Base-by-base conservation (phyloP, 2,888 invertebrate species). In the Abscondita cerata region DNA sequence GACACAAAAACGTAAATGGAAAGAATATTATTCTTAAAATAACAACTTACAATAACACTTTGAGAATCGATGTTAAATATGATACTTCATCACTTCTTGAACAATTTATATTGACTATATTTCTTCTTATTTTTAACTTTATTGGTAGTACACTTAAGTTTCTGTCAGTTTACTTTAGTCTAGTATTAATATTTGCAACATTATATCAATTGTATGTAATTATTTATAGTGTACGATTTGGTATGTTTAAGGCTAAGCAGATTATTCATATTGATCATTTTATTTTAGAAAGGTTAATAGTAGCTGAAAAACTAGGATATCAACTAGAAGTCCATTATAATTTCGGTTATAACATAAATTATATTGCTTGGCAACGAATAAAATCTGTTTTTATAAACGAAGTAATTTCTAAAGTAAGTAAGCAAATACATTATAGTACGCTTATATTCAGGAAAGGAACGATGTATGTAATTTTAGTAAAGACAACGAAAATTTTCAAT, bases 381-480 rank as follows among this genome's bases (percentile, higher is more conserved):
- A 71, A 80, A 33, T 80, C 81, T 62, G 67, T 81, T 11, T 78
- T 81, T 1, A 78, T 82, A 9, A 82, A 82, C 58, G 82, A 82
- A 75, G 81, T 82, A 1, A 77, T 82, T 18, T 78, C 79, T 48
- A 73, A 80, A 74, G 82, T 82, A 72, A 62, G 74, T 66, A 33
- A 41, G 12, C 19, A 25, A n/a, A n/a, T n/a, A n/a, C n/a, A n/a
- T n/a, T n/a, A n/a, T n/a, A n/a, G n/a, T n/a, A n/a, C n/a, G n/a
- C n/a, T n/a, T n/a, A n/a, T n/a, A n/a, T n/a, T n/a, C n/a, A n/a
- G n/a, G n/a, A n/a, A n/a, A n/a, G n/a, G n/a, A n/a, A n/a, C n/a
- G n/a, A n/a, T n/a, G n/a, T n/a, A n/a, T n/a, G n/a, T n/a, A n/a
- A n/a, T n/a, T n/a, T n/a, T n/a, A n/a, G n/a, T n/a, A n/a, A n/a